Percentiles rank a stretch among this genome's conserved stretches.
These are phyloP conservation scores for Leucophenga varia DNA, from an alignment of 1,140 invertebrate genomes.

Conservation along the genomic window DNA sequence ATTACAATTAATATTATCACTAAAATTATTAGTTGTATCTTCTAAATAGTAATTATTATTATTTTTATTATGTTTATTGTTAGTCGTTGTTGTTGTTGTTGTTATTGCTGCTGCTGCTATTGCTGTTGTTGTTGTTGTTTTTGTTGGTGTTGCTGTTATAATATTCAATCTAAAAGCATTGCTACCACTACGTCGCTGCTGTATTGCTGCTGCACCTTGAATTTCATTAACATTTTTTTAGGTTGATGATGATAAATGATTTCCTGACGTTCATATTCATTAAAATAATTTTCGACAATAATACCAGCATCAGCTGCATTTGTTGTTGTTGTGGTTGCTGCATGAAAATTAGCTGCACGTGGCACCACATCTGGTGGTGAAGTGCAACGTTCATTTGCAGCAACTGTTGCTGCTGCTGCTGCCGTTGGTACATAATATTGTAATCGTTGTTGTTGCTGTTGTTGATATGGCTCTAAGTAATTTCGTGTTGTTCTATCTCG, in stretches of 20 bases:
- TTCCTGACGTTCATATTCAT: slow-evolving; percentile 55
- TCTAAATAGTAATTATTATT: slow-evolving; percentile 33
- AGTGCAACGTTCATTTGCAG: slow-evolving; percentile 33
- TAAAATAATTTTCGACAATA: slow-evolving; percentile 54
- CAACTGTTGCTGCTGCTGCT: slow-evolving; percentile 9
- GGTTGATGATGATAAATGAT: slow-evolving; percentile 49
- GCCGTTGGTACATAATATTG: slow-evolving; percentile 32
- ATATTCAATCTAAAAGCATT: slow-evolving; percentile 39
- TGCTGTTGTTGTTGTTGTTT: slow-evolving; percentile 14
- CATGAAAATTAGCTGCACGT: slow-evolving; percentile 45
- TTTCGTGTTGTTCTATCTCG: too few relatives aligned
- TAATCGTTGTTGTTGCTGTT: slow-evolving; percentile 33
- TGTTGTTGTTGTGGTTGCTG: slow-evolving; percentile 16
- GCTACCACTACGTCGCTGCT: slow-evolving; percentile 19
- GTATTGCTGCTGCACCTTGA: slow-evolving; percentile 4
- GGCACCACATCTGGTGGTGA: slow-evolving; percentile 50
- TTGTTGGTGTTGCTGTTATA: slow-evolving; percentile 9
- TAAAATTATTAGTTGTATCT: slow-evolving; percentile 39
- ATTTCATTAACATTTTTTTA: not conserved
- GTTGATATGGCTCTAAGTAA: slow-evolving; percentile 13
- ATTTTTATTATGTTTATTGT: slow-evolving; percentile 45
- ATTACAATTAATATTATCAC: slow-evolving; percentile 51
- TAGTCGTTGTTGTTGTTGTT: slow-evolving; percentile 34
- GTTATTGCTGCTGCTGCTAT: slow-evolving; percentile 16
- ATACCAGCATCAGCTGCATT: slow-evolving; percentile 28